Evolutionary conservation across 2,888 invertebrate species (phyloP), one percentile per base, ranked within the genome.

Genomic region (Actias luna): DNA sequence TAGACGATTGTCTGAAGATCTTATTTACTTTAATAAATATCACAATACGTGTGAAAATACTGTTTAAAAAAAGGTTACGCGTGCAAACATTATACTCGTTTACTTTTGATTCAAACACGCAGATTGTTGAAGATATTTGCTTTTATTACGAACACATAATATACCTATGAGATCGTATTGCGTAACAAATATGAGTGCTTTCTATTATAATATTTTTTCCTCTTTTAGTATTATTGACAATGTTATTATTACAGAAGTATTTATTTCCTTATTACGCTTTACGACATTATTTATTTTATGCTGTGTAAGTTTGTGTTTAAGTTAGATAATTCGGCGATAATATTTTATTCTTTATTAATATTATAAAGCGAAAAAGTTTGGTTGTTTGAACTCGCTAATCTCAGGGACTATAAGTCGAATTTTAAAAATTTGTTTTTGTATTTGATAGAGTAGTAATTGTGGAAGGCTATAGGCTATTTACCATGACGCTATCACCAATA

Each of bases 41-140:
- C n/a, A 55, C 55, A 55, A 55, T 55, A 55, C 55, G 55, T 55
- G 55, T 55, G 55, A 55, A 55, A 55, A 55, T 55, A 55, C 55
- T 14, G n/a, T 16, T 55, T 5, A 7, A n/a, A 55, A 29, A 55
- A 29, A 55, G n/a, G 27, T 55, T 55, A 29, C 10, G 29, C 29
- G 29, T 29, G 55, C 55, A 29, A 29, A 55, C 29, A 29, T 29
- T 55, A 55, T 29, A 29, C 16, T 1, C 29, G 29, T 55, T 29
- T n/a, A 55, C 55, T 55, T 55, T 25, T 29, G 29, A 27, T n/a
- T 55, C n/a, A 55, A 55, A 29, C 29, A 29, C 27, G 29, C 5
- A 29, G 10, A 50, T 50, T 50, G 46, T 22, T 25, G 25, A 50
- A 50, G 22, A 50, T 25, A 22, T 22, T 25, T 22, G 14, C 25